A percentile compares a stretch with the other conserved stretches of the same genome.
These are phyloP conservation scores for Sebastes steindachneri DNA, from an alignment of 2,797 vertebrate species.

Conservation along the genomic window DNA sequence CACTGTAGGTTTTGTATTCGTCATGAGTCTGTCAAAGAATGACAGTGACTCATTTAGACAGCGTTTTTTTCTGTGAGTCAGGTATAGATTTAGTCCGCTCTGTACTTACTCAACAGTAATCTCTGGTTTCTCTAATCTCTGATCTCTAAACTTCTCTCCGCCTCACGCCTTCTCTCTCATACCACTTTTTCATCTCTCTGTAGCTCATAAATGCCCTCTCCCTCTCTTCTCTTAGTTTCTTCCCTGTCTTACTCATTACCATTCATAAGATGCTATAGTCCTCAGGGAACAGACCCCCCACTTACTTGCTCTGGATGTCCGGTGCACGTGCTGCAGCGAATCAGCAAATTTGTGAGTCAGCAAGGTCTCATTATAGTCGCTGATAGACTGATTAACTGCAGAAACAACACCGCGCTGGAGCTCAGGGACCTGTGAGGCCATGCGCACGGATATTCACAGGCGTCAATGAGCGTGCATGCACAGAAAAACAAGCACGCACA, in stretches of 20 bases:
- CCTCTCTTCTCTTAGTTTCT: not conserved
- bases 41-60: constrained; percentile 19
- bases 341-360: constrained; percentile 59
- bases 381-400: constrained; percentile 49
- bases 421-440: constrained; percentile 6
- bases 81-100: not conserved
- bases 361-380: constrained; percentile 48
- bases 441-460: not conserved
- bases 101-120: not conserved
- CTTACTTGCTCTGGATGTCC: constrained; percentile 20
- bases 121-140: not conserved
- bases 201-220: not conserved
- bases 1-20: constrained; percentile 9
- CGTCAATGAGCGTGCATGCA: not conserved
- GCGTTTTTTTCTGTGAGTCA: not conserved
- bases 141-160: not conserved
- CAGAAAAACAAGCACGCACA: constrained; percentile 5
- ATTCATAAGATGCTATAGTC: constrained; percentile 7
- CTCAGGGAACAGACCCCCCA: constrained; percentile 13
- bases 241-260: constrained; percentile 20
- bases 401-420: constrained; percentile 15
- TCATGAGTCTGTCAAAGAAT: constrained; percentile 30
- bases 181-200: not conserved
- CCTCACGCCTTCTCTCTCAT: not conserved
- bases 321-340: constrained; percentile 7